Evolutionary conservation across 2,797 vertebrate species (phyloP).

Genomic region (Iguana delicatissima): DNA sequence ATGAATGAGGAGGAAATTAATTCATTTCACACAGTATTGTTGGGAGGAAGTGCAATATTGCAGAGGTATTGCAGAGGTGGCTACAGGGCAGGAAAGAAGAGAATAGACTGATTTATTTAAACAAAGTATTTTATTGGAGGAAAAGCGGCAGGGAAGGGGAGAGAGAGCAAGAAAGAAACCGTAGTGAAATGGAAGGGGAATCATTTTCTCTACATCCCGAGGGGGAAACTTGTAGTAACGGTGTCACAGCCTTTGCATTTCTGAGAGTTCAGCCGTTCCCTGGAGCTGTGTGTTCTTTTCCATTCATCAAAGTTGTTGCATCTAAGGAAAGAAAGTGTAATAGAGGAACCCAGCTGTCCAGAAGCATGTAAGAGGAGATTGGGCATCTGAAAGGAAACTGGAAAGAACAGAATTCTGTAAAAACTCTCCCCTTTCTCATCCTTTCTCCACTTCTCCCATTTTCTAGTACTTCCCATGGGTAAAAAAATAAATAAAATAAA

Average conservation of each 20-base stretch:
- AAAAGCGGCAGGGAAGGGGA: too few relatives aligned
- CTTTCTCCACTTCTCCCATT: not conserved
- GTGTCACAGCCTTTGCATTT: not conserved
- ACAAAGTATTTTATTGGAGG: not conserved
- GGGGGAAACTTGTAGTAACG: not conserved
- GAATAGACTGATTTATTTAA: not conserved
- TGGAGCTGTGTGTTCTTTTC: not conserved
- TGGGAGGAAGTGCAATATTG: not conserved
- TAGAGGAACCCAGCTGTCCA: not conserved
- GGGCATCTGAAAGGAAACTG: not conserved
- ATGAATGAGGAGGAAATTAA: not conserved
- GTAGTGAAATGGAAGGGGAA: not conserved
- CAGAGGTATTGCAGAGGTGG: not conserved
- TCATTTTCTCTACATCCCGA: not conserved
- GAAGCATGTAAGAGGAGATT: not conserved
- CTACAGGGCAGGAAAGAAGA: not conserved
- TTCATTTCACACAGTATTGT: not conserved
- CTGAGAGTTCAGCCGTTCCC: not conserved
- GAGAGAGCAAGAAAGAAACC: not conserved
- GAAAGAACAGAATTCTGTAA: not conserved
- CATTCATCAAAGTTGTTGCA: not conserved
- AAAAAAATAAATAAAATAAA: too few relatives aligned
- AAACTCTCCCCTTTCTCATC: too few relatives aligned
- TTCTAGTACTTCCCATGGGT: not conserved
- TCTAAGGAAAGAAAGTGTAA: not conserved